phyloP scores from a whole-genome alignment of 1,140 invertebrate species.

The Microvelia longipes region DNA sequence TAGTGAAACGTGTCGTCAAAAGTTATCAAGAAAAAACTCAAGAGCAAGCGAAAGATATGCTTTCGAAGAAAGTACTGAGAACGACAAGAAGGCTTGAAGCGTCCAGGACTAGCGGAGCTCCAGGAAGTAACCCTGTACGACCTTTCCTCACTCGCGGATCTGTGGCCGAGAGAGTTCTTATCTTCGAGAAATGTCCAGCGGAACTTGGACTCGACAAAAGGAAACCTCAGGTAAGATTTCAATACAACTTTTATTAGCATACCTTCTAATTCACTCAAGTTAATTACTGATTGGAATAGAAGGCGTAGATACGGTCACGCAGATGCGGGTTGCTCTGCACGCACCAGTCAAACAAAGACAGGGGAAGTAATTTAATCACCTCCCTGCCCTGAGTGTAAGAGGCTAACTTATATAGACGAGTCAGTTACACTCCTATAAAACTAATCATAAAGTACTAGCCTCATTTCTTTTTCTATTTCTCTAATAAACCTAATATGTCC shows the following conservation, averaged over 20 bases:
- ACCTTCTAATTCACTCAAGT: constrained; percentile 34
- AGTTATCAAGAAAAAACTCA: constrained; percentile 19
- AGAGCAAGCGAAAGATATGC: not conserved
- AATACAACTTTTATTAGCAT: constrained; percentile 29
- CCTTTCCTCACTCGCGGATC: constrained; percentile 77
- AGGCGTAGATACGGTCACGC: too few species aligned
- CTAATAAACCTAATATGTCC: too few species aligned
- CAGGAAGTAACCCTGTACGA: constrained; percentile 44
- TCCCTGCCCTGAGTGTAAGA: too few species aligned
- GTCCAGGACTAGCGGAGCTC: not conserved
- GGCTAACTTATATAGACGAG: too few species aligned
- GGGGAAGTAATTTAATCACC: too few species aligned
- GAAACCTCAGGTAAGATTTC: constrained; percentile 32
- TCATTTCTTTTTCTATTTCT: too few species aligned
- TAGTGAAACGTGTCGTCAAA: constrained; percentile 20
- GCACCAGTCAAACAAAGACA: too few species aligned
- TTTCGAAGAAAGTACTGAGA: constrained; percentile 23
- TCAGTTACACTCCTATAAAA: too few species aligned
- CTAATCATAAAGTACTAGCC: too few species aligned
- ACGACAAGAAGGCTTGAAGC: constrained; percentile 27
- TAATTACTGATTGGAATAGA: not conserved
- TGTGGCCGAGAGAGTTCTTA: constrained; percentile 76
- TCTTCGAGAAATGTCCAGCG: constrained; percentile 81
- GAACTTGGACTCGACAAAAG: constrained; percentile 54
- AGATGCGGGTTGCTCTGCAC: too few species aligned